phyloP scores from a whole-genome alignment of 2,113 vertebrate species.

The Sinocyclocheilus maitianheensis region DNA sequence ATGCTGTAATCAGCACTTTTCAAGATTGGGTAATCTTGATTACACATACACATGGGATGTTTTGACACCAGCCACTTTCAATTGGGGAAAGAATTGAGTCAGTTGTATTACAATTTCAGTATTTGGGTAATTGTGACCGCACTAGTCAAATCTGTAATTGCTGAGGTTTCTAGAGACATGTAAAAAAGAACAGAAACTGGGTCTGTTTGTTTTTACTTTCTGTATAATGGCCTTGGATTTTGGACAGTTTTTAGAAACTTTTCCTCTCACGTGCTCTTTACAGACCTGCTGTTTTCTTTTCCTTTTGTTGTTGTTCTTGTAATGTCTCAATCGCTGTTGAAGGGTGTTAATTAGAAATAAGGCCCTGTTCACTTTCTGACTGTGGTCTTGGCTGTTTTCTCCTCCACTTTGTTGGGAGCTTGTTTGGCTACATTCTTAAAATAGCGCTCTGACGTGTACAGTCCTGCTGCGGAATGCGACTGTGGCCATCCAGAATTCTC shows the following conservation, averaged over 20 bases:
- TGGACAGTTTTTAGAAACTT: background rate
- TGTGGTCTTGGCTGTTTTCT: constrained; percentile 50
- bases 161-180: background rate
- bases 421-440: constrained; percentile 83
- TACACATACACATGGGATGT: background rate
- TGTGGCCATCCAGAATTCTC: constrained; percentile 74
- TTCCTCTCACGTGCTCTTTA: background rate
- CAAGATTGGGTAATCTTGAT: background rate
- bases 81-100: background rate
- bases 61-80: background rate
- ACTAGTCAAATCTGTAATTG: background rate
- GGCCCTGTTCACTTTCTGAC: constrained; percentile 12
- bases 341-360: background rate
- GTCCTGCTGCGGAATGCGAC: constrained; percentile 83
- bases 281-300: background rate
- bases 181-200: background rate
- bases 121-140: background rate
- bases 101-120: background rate
- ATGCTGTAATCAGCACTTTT: background rate
- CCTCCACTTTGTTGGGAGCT: constrained; percentile 74
- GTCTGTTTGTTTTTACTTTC: background rate
- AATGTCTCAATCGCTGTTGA: background rate
- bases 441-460: constrained; percentile 84
- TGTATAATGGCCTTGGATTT: background rate
- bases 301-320: background rate